Base-by-base conservation (phyloP, 2,888 invertebrate genomes). In the Perithous albicinctus region DNA sequence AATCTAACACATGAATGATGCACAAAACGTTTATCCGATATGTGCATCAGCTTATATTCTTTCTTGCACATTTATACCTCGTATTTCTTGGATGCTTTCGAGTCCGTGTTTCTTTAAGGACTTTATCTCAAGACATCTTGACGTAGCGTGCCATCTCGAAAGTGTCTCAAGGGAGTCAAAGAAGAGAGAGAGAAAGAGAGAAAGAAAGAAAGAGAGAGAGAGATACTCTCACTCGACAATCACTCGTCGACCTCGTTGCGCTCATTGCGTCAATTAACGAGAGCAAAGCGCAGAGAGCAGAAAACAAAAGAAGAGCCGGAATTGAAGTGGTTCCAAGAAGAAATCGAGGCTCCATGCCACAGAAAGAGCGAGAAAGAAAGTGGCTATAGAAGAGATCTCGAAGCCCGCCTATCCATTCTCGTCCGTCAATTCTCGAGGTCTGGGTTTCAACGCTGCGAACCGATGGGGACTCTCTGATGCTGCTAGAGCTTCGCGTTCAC, bases 171-270 rank as follows among this genome's bases (percentile, higher is more conserved):
- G 48, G 1, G 48, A 20, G 20, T 12, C 6, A 29, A 56, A 67
- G 70, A 76, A 59, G 70, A 80, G 41, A 51, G 46, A 23, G n/a
- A 64, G 15, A 38, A 12, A 66, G 23, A 12, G 38, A 38, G 63
- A 64, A 20, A 79, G 85, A 87, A n/a, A n/a, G n/a, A n/a, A n/a
- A n/a, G 18, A 66, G 23, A 12, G 38, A 38, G 63, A 64, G 35
- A 79, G 85, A 87, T 77, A 80, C 54, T 32, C 35, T 59, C 85
- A 84, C 87, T 88, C 85, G 86, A 87, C 89, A 87, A 90, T 90
- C 89, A 83, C 87, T 89, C 89, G 89, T 90, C 89, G 89, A 86
- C 88, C 89, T 90, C 88, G 88, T 90, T 90, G 88, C 86, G 90
- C 88, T 90, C 89, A 85, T 91, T 89, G 87, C 83, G 88, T 88